Conservation (phyloP, 2,888 invertebrate genomes). For the Laspeyria flexula region DNA sequence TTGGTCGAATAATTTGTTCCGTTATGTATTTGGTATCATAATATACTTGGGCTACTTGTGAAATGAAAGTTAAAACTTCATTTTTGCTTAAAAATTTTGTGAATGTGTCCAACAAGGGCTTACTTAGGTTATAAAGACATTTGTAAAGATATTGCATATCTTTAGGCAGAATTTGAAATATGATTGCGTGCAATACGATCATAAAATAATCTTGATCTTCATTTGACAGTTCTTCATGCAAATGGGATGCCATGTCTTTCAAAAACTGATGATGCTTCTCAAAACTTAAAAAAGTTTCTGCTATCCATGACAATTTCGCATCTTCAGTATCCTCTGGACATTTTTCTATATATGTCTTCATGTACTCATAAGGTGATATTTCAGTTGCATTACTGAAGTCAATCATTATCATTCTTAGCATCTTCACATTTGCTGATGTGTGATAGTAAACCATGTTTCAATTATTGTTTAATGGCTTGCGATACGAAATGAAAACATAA, state of each 20-base stretch:
- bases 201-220: conserved; percentile 71
- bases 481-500: conserved; percentile 55
- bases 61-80: conserved; percentile 73
- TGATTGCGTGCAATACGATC: conserved; percentile 68
- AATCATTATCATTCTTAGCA: conserved; percentile 65
- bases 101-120: conserved; percentile 63
- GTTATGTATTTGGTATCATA: conserved; percentile 83
- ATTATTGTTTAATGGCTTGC: conserved; percentile 40
- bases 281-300: conserved; percentile 69
- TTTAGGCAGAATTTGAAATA: conserved; percentile 64
- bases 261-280: conserved; percentile 68
- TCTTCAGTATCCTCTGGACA: conserved; percentile 67
- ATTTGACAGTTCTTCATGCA: conserved; percentile 61
- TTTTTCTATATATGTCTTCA: conserved; percentile 70
- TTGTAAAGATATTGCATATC: conserved; percentile 69
- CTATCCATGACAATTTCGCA: conserved; percentile 72
- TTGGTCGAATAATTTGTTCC: conserved; percentile 78
- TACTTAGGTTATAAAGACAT: conserved; percentile 76
- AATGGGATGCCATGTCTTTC: conserved; percentile 54
- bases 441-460: conserved; percentile 75
- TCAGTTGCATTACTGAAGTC: conserved; percentile 62
- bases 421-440: conserved; percentile 74
- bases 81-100: conserved; percentile 75
- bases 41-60: conserved; percentile 73
- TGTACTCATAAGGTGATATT: conserved; percentile 71